Evolutionary conservation across 2,888 invertebrate genomes (phyloP).

Genomic region (Philereme vetulata): DNA sequence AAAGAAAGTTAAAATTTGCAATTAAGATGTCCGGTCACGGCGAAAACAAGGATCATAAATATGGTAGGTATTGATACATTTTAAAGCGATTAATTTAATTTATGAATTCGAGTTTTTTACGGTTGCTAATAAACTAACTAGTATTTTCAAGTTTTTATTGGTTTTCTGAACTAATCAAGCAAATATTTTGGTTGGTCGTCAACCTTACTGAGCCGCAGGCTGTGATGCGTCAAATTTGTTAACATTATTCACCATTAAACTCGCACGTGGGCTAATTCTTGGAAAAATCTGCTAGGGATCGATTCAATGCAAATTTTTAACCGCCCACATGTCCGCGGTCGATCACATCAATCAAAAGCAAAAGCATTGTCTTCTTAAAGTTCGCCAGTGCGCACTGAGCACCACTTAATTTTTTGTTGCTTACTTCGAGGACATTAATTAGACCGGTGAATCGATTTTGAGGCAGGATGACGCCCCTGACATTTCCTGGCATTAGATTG

Average conservation of each 20-base stretch:
- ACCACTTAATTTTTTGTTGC: slow-evolving; percentile 65
- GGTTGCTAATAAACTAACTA: slow-evolving; percentile 22
- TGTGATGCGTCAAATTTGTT: background rate
- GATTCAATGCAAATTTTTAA: slow-evolving; percentile 77
- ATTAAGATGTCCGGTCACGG: slow-evolving; percentile 62
- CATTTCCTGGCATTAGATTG: slow-evolving; percentile 66
- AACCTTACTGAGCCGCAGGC: slow-evolving; percentile 5
- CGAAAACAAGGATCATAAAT: slow-evolving; percentile 50
- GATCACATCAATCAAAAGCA: slow-evolving; percentile 70
- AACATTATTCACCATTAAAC: slow-evolving; percentile 31
- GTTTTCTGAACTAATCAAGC: slow-evolving; percentile 1
- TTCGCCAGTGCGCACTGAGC: slow-evolving; percentile 40
- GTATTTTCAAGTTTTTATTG: slow-evolving; percentile 18
- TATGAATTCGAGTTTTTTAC: slow-evolving; percentile 7
- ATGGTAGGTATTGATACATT: slow-evolving; percentile 38
- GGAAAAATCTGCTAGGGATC: slow-evolving; percentile 62
- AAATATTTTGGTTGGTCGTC: slow-evolving; percentile 16
- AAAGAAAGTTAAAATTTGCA: slow-evolving; percentile 80
- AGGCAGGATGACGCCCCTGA: slow-evolving; percentile 62
- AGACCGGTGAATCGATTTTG: slow-evolving; percentile 65
- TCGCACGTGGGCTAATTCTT: slow-evolving; percentile 64
- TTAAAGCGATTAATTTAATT: slow-evolving; percentile 33
- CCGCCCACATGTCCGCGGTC: slow-evolving; percentile 63
- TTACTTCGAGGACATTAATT: slow-evolving; percentile 66
- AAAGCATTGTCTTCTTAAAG: slow-evolving; percentile 57